Evolutionary conservation across 2,888 invertebrate species (phyloP).

Genomic region (Hypolimnas misippus): DNA sequence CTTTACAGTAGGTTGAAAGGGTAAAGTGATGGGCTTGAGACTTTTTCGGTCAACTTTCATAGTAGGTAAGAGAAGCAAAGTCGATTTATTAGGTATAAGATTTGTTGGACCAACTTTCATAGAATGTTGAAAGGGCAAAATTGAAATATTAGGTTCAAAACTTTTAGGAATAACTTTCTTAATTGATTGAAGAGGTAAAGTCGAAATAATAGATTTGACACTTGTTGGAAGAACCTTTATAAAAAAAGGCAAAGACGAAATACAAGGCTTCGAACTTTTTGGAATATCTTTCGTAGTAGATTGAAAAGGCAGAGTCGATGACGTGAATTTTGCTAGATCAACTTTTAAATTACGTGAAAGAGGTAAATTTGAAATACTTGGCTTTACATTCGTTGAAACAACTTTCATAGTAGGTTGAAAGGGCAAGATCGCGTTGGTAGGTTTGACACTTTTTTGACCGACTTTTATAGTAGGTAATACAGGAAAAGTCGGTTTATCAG

Average conservation of each 20-base stretch:
- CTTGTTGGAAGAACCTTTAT: not conserved
- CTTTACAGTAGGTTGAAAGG: not conserved
- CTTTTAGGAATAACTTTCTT: not conserved
- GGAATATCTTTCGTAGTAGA: too few species aligned
- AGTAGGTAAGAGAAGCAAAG: not conserved
- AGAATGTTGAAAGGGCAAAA: not conserved
- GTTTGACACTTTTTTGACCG: not conserved
- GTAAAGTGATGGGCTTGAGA: not conserved
- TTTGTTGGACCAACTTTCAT: not conserved
- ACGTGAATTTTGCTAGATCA: not conserved
- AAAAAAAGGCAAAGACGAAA: not conserved
- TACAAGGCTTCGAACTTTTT: not conserved
- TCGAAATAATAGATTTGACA: not conserved
- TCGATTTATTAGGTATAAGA: not conserved
- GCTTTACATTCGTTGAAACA: not conserved
- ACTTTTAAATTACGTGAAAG: not conserved
- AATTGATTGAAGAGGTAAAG: not conserved
- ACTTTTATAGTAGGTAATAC: not conserved
- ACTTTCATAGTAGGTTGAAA: not conserved
- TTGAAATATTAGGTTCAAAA: not conserved
- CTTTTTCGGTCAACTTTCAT: not conserved
- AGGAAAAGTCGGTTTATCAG: not conserved
- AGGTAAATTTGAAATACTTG: not conserved
- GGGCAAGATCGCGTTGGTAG: not conserved
- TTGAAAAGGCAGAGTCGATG: not conserved